Evolutionary conservation across 2,888 invertebrate species (phyloP), one percentile per base, ranked within the genome.

Genomic region (Drosophila lacicola): DNA sequence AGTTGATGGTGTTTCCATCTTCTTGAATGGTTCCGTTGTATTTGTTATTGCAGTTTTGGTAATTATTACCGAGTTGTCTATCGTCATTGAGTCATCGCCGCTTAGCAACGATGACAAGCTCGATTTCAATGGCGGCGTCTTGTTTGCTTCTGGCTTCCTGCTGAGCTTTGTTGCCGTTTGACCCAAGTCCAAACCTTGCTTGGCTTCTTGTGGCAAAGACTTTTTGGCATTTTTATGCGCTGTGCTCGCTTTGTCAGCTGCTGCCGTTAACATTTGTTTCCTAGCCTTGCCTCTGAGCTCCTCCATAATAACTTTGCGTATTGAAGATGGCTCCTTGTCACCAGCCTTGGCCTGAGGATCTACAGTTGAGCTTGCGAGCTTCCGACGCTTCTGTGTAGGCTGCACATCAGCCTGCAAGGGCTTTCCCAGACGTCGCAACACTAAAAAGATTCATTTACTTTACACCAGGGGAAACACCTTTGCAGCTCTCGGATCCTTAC

Each of bases 51-150:
- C 1, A 4, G 64, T 68, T 51, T 55, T 75, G 3, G 75, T 75
- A 11, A 75, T 75, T 51, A 75, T 78, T 10, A 75, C 78, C 21
- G 78, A 57, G 19, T 78, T 68, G 14, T 73, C 46, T 8, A 49
- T 9, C 2, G 21, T 0, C 3, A n/a, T 14, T 5, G 41, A 19
- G 3, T 36, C 39, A 8, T 62, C 47, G 10, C n/a, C 21, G 17
- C 51, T 34, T 3, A 77, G 37, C 6, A 77, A 33, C 3, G 61
- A 2, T 13, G 60, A 44, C 17, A 77, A 21, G 34, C 36, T 53
- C 1, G 67, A 36, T 14, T 77, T 72, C 0, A 29, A 0, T 8
- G 66, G 29, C n/a, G 57, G 33, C 10, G 33, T 11, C 8, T 39
- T 55, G 6, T 8, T 14, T 0, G 13, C 4, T 2, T 72, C 66